Evolutionary conservation across 1,140 invertebrate genomes (phyloP), one percentile per base, ranked within the genome.

Genomic region (Coenobita brevimanus): DNA sequence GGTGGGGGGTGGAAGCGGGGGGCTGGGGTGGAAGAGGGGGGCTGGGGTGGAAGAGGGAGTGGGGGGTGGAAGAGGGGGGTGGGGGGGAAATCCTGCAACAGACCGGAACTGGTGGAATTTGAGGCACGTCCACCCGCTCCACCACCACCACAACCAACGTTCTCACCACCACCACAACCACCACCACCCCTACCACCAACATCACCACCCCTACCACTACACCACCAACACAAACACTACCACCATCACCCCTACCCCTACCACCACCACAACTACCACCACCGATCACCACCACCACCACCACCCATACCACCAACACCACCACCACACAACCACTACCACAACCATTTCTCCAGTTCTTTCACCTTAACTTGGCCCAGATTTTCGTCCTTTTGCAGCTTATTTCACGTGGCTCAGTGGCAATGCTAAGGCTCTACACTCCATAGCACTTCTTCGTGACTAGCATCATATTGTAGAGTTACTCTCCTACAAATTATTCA

Each of bases 101-200:
- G 73, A 43, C 73, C 73, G 73, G 73, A 76, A 76, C 73, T 76
- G 41, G 41, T 76, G 73, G 73, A 36, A 76, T 76, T 38, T 76
- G 73, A 76, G 73, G 41, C 41, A 76, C 73, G 73, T 76, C 73
- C 73, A 46, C 41, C n/a, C 41, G 2, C 73, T 41, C 6, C 69
- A 21, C 10, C 36, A 10, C 41, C 41, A 13, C 67, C 67, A 30
- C 30, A n/a, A 30, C 67, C 67, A 21, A n/a, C n/a, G n/a, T n/a
- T n/a, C 6, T 10, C 69, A 21, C 10, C 36, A 10, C 41, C 41
- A 13, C 67, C 67, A 30, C 30, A n/a, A 30, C 67, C 67, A 21
- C 75, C 46, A 50, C 43, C 73, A 1, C 30, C 46, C 10, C 75
- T 24, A n/a, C 15, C 43, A n/a, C 13, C 75, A 17, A 6, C 33